These are phyloP conservation scores for Meleagris gallopavo DNA, from an alignment of 2,113 vertebrate genomes.

Conservation along the genomic window DNA sequence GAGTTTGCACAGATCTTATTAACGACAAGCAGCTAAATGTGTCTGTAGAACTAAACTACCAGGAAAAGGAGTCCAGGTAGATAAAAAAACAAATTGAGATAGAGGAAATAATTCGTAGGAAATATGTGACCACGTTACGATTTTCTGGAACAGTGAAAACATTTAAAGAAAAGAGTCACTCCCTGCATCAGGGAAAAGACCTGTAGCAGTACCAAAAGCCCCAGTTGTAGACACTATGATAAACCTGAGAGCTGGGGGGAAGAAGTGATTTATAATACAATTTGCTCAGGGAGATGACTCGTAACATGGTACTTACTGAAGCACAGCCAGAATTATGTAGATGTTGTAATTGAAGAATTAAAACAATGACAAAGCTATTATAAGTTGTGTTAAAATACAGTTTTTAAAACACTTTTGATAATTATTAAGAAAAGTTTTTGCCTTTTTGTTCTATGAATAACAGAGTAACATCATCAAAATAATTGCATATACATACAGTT, in stretches of 20 bases:
- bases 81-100: neutral
- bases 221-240: neutral
- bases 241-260: neutral
- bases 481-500: neutral
- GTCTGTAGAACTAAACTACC: neutral
- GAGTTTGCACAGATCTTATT: neutral
- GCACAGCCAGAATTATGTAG: neutral
- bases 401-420: neutral
- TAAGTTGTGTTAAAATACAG: neutral
- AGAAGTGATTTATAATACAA: neutral
- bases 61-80: neutral
- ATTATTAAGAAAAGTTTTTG: neutral
- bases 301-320: neutral
- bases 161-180: neutral
- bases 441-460: neutral
- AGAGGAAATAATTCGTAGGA: neutral
- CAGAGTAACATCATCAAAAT: neutral
- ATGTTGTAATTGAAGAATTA: neutral
- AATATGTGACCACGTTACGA: neutral
- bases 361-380: fast-evolving
- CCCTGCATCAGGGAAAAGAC: neutral
- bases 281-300: neutral
- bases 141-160: neutral
- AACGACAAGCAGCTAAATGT: neutral
- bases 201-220: neutral